Evolutionary conservation across 2,888 invertebrate genomes (phyloP).

Genomic region (Acanthacorydalis orientalis): DNA sequence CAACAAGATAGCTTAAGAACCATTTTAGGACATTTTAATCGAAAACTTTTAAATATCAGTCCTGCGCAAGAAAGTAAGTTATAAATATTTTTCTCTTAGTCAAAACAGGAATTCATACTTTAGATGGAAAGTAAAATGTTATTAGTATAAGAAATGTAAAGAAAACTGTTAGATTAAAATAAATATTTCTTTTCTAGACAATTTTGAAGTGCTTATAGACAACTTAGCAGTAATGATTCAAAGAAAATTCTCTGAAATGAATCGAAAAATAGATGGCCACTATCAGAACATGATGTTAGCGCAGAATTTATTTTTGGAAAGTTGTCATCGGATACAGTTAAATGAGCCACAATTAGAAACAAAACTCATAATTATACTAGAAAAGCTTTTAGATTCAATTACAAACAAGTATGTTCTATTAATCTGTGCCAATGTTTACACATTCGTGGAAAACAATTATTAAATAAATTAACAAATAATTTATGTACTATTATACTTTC

Average conservation of each 20-base stretch:
- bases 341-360: constrained; percentile 41
- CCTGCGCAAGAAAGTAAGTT: no score
- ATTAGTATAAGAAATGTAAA: neutral
- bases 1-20: constrained; percentile 33
- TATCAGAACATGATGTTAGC: constrained; percentile 41
- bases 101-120: no score
- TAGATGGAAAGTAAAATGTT: neutral
- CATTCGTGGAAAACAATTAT: neutral
- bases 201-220: constrained; percentile 9
- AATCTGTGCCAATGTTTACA: neutral
- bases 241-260: constrained; percentile 16
- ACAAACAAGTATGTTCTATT: constrained; percentile 38
- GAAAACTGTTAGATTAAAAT: no score
- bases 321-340: constrained; percentile 45
- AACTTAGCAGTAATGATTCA: constrained; percentile 11
- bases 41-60: constrained; percentile 18
- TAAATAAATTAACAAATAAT: neutral
- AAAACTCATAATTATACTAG: constrained; percentile 41
- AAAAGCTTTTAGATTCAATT: constrained; percentile 42
- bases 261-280: constrained; percentile 24
- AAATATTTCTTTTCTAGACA: no score
- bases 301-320: constrained; percentile 46
- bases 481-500: constrained; percentile 15
- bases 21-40: constrained; percentile 26
- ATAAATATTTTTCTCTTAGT: no score